Conservation (phyloP, 2,797 vertebrate genomes). For the Simalia tracyae region DNA sequence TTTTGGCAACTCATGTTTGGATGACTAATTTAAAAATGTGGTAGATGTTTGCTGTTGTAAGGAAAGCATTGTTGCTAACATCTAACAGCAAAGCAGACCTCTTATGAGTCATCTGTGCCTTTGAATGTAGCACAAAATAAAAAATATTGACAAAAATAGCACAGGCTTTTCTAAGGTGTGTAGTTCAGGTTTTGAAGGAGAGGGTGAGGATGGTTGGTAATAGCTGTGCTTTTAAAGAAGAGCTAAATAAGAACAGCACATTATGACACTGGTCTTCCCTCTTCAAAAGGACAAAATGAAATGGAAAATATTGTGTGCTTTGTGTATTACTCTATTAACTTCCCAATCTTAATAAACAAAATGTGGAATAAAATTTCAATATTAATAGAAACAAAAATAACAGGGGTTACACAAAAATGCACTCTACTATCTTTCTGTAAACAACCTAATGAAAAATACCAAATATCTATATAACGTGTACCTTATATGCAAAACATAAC, state of each 20-base stretch:
- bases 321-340: neutral
- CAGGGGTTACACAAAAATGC: neutral
- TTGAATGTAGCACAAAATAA: slow-evolving; percentile 1
- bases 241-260: neutral
- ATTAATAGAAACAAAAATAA: neutral
- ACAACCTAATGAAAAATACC: neutral
- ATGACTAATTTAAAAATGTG: slow-evolving; percentile 41
- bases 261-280: neutral
- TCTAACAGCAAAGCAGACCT: slow-evolving; percentile 25
- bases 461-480: neutral
- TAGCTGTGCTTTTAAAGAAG: neutral
- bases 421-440: neutral
- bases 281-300: neutral
- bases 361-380: neutral
- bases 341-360: neutral
- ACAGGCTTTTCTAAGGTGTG: neutral
- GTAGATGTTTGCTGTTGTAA: slow-evolving; percentile 17
- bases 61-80: slow-evolving; percentile 33
- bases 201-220: neutral
- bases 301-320: neutral
- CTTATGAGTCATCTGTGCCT: slow-evolving; percentile 23
- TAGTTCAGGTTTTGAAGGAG: neutral
- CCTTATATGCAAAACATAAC: neutral
- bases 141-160: slow-evolving; percentile 4
- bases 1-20: slow-evolving; percentile 32